phyloP scores from a whole-genome alignment of 2,113 vertebrate species.

The Procavia capensis region DNA sequence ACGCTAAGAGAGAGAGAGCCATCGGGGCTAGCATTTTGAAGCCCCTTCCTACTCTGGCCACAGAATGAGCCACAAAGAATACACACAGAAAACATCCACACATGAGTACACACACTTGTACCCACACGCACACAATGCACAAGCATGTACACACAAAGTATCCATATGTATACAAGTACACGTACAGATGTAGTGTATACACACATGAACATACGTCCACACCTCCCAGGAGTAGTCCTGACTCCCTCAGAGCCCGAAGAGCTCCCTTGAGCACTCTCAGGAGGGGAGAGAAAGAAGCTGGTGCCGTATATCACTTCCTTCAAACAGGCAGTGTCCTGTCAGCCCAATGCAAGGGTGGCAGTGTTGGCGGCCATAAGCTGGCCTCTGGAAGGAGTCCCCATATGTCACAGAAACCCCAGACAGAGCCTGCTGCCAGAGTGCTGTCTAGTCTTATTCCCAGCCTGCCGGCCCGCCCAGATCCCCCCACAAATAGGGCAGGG shows the following conservation, averaged over 20 bases:
- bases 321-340: constrained; percentile 69
- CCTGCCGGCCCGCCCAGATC: constrained; percentile 64
- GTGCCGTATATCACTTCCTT: constrained; percentile 73
- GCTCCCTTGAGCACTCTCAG: neutral
- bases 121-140: fast-evolving
- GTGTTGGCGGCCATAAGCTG: constrained; percentile 13
- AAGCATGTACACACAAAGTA: neutral
- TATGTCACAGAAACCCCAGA: constrained; percentile 77
- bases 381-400: constrained; percentile 66
- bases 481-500: constrained; percentile 76
- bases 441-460: constrained; percentile 84
- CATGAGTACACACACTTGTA: fast-evolving
- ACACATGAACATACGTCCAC: neutral
- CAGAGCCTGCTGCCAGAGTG: constrained; percentile 74
- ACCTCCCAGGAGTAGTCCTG: neutral
- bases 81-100: neutral
- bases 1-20: neutral
- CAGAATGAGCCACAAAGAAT: neutral
- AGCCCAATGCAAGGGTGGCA: constrained; percentile 38
- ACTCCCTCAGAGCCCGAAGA: no score
- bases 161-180: neutral
- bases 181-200: fast-evolving
- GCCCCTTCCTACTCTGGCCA: neutral
- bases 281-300: constrained; percentile 68
- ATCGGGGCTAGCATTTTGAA: neutral